Evolutionary conservation across 1,140 invertebrate genomes (phyloP).

Genomic region (Trigoniulus corallinus): DNA sequence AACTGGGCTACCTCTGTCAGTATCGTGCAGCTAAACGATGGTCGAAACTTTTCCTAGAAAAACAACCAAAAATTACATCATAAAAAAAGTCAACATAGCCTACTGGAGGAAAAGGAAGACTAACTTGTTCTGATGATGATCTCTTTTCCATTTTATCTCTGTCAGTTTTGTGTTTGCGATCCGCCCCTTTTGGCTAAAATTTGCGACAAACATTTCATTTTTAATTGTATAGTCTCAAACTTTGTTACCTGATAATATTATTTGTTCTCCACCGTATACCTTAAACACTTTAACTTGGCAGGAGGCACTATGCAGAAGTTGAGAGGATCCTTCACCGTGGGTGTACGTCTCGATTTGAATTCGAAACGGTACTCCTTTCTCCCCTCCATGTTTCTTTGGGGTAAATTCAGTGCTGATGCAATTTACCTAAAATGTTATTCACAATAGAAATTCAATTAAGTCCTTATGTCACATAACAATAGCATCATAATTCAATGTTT

Average conservation of each 20-base stretch:
- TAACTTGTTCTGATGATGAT: constrained; percentile 54
- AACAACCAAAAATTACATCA: background rate
- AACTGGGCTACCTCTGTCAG: constrained; percentile 45
- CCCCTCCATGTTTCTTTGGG: constrained; percentile 92
- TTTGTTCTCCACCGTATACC: constrained; percentile 21
- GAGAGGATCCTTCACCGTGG: constrained; percentile 25
- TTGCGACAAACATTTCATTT: no score
- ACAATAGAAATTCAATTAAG: constrained; percentile 4
- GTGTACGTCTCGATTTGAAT: constrained; percentile 79
- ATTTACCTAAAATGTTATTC: constrained; percentile 45
- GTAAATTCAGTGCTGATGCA: constrained; percentile 97
- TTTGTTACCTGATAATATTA: background rate
- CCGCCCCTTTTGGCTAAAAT: constrained; percentile 87
- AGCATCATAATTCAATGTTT: no score
- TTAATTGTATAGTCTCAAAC: constrained; percentile 19
- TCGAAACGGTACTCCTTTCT: constrained; percentile 91
- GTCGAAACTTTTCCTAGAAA: constrained; percentile 70
- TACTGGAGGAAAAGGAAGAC: background rate
- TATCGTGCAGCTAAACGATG: constrained; percentile 87
- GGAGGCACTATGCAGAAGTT: constrained; percentile 69
- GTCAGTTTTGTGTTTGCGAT: constrained; percentile 94
- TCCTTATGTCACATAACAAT: no score
- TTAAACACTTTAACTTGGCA: constrained; percentile 85
- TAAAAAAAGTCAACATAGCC: background rate
- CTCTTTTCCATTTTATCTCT: constrained; percentile 82